Evolutionary conservation across 2,797 vertebrate species (phyloP), one percentile per base, ranked within the genome.

Genomic region (Limnodromus scolopaceus): DNA sequence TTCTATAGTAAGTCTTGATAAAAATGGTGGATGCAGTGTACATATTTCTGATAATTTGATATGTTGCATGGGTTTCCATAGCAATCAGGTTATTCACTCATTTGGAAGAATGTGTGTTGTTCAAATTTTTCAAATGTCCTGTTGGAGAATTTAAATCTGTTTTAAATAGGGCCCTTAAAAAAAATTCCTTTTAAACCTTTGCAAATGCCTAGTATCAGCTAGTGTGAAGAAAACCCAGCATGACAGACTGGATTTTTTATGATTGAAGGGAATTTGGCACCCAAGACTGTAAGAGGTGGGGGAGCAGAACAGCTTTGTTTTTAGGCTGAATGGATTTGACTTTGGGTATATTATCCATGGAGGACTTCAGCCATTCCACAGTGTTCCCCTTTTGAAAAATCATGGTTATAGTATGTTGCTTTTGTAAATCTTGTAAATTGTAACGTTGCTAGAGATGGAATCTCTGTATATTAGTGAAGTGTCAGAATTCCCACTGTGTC

Each of bases 351-450:
- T 4, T 18, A 10, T 23, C 23, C 27, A 0, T 49, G 48, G 39
- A 83, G 34, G 75, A 54, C 8, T 27, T 55, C 30, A 55, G 30
- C 18, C 11, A 12, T 22, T 45, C 16, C n/a, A 30, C 4, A 13
- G 6, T 3, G 6, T 32, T 85, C 2, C 34, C 13, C 13, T 55
- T 32, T 64, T 11, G 64, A 61, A 60, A 82, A 69, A 17, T 43
- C 5, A 2, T 36, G 1, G 6, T 9, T 36, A 3, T 3, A 20
- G 1, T 3, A 7, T 0, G 0, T 3, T 69, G 4, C 4, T 51
- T 61, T 58, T 58, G 3, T 32, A 54, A 46, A 57, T 70, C 34
- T 54, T 58, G 30, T 39, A 10, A 46, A 39, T 39, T 6, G 13
- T 38, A 43, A n/a, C n/a, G 5, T 65, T 78, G 11, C 18, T 46